Base-by-base conservation (phyloP, 2,797 vertebrate species). In the Scolopax bukidnonensis region DNA sequence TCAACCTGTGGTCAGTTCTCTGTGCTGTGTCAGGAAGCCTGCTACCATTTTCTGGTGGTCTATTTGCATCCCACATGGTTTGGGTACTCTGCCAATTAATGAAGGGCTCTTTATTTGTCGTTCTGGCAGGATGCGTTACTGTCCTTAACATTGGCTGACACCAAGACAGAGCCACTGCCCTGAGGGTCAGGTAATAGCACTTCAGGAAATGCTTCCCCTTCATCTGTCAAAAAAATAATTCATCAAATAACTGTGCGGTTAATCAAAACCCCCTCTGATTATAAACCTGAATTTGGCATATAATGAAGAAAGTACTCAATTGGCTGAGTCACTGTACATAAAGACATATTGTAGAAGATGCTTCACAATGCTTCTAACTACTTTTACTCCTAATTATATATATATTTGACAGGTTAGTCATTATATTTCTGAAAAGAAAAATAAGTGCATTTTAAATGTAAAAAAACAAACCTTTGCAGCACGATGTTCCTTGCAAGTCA, bases 171-270 rank as follows among this genome's bases (percentile, higher is more conserved):
- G 48, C 24, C 67, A 38, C 79, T 89, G 47, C 69, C 91, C 89
- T 50, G 30, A 78, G 65, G 74, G 59, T 82, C 89, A 84, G 60
- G 11, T 50, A 79, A 93, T 5, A 79, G 77, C 63, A 96, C 95
- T 94, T 81, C 80, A 76, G 85, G 83, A 92, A 95, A 88, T 51
- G 70, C 73, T 54, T 86, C 65, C 54, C 41, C 33, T 93, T 90
- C 40, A 81, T 56, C 77, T 89, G 90, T 71, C 84, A 87, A 68
- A 87, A 94, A 88, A 95, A 71, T 12, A 94, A 88, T 38, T 74
- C 16, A 85, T 79, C 59, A 68, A 78, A 30, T 70, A 95, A 63
- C 32, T 25, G n/a, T 19, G 33, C 1, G 28, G 61, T 57, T 61
- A 93, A 89, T 43, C 70, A 67, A 90, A 69, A 5, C 23, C 13